A percentile compares a stretch with the other conserved stretches of the same genome.
These are phyloP conservation scores for Theretra japonica DNA, from an alignment of 2,888 invertebrate species.

Conservation along the genomic window DNA sequence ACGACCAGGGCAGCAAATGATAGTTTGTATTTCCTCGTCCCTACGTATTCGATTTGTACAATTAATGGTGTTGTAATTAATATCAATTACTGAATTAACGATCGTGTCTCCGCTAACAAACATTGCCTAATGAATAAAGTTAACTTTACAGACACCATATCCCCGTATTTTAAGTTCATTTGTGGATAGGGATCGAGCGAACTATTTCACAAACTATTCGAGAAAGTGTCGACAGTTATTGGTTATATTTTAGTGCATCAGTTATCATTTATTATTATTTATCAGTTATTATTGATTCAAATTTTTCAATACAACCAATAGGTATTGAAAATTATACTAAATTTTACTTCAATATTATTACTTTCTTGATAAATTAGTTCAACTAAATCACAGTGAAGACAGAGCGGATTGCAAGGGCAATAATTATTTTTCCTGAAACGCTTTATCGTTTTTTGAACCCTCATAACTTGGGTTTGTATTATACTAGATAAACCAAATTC, in stretches of 20 bases:
- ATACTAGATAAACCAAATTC: too few relatives aligned
- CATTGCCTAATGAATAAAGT: slow-evolving; percentile 64
- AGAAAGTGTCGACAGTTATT: slow-evolving; percentile 8
- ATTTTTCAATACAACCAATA: too few relatives aligned
- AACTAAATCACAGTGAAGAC: too few relatives aligned
- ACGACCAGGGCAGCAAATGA: background rate
- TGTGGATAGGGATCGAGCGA: slow-evolving; percentile 41
- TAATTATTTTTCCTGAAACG: too few relatives aligned
- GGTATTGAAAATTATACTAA: too few relatives aligned
- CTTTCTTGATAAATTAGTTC: too few relatives aligned
- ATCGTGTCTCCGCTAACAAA: slow-evolving; percentile 56
- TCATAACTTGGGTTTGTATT: too few relatives aligned
- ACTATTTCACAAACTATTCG: slow-evolving; percentile 32
- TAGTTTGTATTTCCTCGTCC: background rate
- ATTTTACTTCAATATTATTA: too few relatives aligned
- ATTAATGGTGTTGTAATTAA: slow-evolving; percentile 17
- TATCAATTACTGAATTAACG: slow-evolving; percentile 15
- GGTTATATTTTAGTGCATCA: background rate
- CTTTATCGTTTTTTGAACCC: too few relatives aligned
- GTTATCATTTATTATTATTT: too few relatives aligned
- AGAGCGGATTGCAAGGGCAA: too few relatives aligned
- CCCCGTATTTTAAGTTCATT: slow-evolving; percentile 65
- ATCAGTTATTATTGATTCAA: too few relatives aligned
- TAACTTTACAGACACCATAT: slow-evolving; percentile 66
- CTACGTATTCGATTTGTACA: background rate